These are phyloP conservation scores for Paelopatides confundens DNA, from an alignment of 53 echinoderm and acorn worm species.

Conservation along the genomic window DNA sequence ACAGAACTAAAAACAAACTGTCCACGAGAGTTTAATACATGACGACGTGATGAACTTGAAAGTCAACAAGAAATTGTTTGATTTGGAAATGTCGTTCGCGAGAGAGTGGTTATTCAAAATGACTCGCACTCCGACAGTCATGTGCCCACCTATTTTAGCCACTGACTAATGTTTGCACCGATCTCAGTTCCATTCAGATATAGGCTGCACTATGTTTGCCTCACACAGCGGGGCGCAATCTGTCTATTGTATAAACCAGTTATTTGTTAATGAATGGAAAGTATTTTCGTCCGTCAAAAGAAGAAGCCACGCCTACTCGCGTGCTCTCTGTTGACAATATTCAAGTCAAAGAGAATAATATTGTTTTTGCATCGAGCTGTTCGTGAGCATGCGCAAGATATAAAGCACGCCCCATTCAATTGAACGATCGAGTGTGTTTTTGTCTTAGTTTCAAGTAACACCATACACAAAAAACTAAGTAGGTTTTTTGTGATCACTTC, in stretches of 20 bases:
- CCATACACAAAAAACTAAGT: no score
- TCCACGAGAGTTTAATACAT: slow-evolving; percentile 7
- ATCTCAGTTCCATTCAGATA: not conserved
- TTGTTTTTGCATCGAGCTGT: not conserved
- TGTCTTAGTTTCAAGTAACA: no score
- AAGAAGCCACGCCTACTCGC: slow-evolving; percentile 29
- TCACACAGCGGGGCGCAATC: slow-evolving; percentile 26
- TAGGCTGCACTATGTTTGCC: not conserved
- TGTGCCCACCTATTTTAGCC: not conserved
- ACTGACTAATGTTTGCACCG: not conserved
- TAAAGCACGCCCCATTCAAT: not conserved
- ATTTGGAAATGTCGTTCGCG: not conserved
- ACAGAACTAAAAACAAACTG: not conserved
- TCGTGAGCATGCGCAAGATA: not conserved
- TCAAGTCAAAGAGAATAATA: not conserved
- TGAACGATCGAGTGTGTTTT: no score
- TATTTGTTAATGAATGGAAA: not conserved
- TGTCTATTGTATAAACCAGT: slow-evolving; percentile 3
- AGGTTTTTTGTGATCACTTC: no score
- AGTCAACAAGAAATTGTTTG: slow-evolving; percentile 36
- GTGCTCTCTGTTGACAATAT: not conserved
- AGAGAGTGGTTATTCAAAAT: not conserved
- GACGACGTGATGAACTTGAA: not conserved
- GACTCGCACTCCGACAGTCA: not conserved
- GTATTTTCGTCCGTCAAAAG: not conserved